Percentiles rank a stretch among this genome's conserved stretches.
Evolutionary conservation across 2,797 vertebrate species (phyloP).

Genomic region (Nannoperca obscura): DNA sequence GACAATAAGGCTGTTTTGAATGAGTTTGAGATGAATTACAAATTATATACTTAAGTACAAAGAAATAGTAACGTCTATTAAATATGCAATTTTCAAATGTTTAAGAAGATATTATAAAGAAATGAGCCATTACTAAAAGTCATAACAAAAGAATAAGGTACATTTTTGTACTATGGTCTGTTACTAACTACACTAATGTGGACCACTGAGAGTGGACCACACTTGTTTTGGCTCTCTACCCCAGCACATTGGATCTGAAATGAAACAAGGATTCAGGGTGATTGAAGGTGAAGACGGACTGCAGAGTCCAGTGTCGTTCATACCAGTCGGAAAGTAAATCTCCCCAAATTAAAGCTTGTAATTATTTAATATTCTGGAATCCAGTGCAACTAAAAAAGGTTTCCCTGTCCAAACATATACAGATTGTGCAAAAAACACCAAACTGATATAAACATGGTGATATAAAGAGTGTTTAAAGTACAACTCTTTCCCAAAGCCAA

Average conservation of each 20-base stretch:
- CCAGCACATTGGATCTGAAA: background rate
- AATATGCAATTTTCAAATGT: slow-evolving; percentile 1
- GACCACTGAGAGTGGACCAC: background rate
- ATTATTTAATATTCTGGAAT: background rate
- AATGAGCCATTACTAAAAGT: background rate
- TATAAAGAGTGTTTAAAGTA: background rate
- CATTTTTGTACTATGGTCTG: background rate
- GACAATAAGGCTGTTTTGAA: background rate
- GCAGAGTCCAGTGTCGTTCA: background rate
- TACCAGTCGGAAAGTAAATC: background rate
- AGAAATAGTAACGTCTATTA: background rate
- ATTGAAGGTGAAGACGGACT: background rate
- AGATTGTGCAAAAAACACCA: background rate
- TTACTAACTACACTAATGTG: background rate
- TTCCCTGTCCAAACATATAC: background rate
- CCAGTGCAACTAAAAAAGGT: background rate
- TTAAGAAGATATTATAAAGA: background rate
- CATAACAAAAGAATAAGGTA: background rate
- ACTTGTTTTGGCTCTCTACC: background rate
- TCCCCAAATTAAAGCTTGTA: background rate
- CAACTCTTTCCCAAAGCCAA: background rate
- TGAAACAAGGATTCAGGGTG: background rate
- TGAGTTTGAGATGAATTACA: background rate
- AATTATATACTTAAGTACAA: background rate
- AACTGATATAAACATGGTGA: background rate